A percentile compares a stretch with the other conserved stretches of the same genome.
These are phyloP conservation scores for Porites evermanni DNA, from an alignment of 92 coral and sea anemone species.

Conservation along the genomic window DNA sequence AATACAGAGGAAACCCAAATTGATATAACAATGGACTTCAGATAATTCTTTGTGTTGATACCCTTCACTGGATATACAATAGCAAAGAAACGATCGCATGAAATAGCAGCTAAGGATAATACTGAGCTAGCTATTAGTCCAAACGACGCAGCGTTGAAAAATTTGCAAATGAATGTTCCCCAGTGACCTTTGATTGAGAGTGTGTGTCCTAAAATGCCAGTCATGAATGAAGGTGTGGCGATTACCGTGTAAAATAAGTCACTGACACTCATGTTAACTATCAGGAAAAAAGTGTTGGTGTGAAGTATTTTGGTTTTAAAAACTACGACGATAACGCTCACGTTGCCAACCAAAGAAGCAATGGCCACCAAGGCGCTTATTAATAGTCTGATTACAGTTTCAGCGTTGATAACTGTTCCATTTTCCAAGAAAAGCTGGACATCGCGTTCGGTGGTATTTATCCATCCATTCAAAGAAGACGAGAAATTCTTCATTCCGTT, in stretches of 20 bases:
- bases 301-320: slow-evolving; percentile 64
- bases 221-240: slow-evolving; percentile 63
- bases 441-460: neutral
- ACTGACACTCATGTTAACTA: slow-evolving; percentile 72
- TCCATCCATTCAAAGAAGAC: neutral
- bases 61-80: slow-evolving; percentile 72
- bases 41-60: slow-evolving; percentile 51
- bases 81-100: slow-evolving; percentile 83
- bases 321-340: slow-evolving; percentile 67
- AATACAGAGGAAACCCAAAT: slow-evolving; percentile 74
- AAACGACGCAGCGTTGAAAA: slow-evolving; percentile 53
- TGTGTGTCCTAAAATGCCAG: slow-evolving; percentile 32
- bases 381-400: slow-evolving; percentile 8
- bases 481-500: neutral
- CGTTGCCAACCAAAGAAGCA: slow-evolving; percentile 67
- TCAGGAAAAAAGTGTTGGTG: slow-evolving; percentile 71
- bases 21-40: slow-evolving; percentile 49
- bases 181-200: slow-evolving; percentile 31
- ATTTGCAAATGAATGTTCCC: slow-evolving; percentile 70
- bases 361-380: slow-evolving; percentile 42
- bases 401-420: neutral
- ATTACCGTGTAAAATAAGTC: slow-evolving; percentile 69
- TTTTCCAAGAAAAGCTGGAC: neutral
- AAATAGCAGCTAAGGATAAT: slow-evolving; percentile 81
- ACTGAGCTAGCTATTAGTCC: slow-evolving; percentile 85